Conservation (phyloP, 2,888 invertebrate genomes). For the Andrena fulva region DNA sequence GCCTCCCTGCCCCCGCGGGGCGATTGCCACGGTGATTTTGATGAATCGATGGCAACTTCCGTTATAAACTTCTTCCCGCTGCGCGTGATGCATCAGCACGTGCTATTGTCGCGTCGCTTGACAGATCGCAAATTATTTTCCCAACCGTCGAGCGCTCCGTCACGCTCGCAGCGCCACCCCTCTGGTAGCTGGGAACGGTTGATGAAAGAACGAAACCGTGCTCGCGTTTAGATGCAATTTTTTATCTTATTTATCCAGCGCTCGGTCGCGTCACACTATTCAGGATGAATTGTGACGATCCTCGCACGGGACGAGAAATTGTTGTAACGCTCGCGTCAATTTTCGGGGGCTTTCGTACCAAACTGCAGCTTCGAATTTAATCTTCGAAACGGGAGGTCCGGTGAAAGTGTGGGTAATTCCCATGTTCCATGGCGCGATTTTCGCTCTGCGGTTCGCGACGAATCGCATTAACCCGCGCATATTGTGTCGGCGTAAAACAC, state of each 20-base stretch:
- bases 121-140: constrained; percentile 60
- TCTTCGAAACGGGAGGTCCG: not conserved
- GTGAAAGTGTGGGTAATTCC: not conserved
- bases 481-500: constrained; percentile 5
- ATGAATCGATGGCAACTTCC: constrained; percentile 55
- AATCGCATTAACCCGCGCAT: constrained; percentile 2
- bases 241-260: not conserved
- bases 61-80: constrained; percentile 58
- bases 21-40: constrained; percentile 55
- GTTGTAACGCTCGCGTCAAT: not conserved
- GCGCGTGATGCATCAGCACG: constrained; percentile 44
- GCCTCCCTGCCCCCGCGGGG: not conserved
- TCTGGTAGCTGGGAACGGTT: constrained; percentile 19
- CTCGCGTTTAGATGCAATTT: not conserved
- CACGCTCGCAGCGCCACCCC: constrained; percentile 17
- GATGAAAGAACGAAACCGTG: constrained; percentile 3
- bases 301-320: not conserved
- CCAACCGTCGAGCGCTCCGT: constrained; percentile 24
- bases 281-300: not conserved
- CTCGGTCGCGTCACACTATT: not conserved
- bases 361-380: not conserved
- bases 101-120: constrained; percentile 31
- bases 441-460: not conserved
- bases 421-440: not conserved
- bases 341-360: not conserved